phyloP scores from a whole-genome alignment of 2,888 invertebrate species.

The Dyspetes luteomarginatus region DNA sequence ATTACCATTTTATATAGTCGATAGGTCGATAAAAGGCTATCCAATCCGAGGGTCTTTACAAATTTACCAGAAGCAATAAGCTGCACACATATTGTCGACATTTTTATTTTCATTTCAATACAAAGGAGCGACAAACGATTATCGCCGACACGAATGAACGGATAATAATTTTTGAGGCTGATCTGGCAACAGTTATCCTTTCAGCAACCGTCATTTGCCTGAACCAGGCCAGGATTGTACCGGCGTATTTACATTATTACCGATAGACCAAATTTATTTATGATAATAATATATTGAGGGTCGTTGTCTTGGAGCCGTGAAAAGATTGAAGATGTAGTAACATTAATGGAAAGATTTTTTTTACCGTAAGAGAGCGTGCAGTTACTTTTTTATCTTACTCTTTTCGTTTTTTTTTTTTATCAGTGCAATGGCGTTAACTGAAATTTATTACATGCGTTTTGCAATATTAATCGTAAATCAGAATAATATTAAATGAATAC shows the following conservation, averaged over 20 bases:
- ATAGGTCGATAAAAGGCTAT: slow-evolving; percentile 77
- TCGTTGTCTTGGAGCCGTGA: slow-evolving; percentile 80
- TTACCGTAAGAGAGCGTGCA: slow-evolving; percentile 81
- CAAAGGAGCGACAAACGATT: slow-evolving; percentile 5
- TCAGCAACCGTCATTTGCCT: slow-evolving; percentile 76
- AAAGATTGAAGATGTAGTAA: slow-evolving; percentile 80
- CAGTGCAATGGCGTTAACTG: not conserved
- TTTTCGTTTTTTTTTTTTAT: slow-evolving; percentile 13
- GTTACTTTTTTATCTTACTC: slow-evolving; percentile 78
- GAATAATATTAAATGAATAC: not conserved
- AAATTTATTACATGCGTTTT: slow-evolving; percentile 11
- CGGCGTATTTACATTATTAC: slow-evolving; percentile 83
- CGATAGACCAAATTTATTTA: slow-evolving; percentile 84
- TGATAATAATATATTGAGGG: slow-evolving; percentile 83
- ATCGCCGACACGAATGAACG: slow-evolving; percentile 21
- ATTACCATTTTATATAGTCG: slow-evolving; percentile 54
- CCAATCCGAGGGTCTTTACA: slow-evolving; percentile 74
- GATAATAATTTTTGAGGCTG: slow-evolving; percentile 47
- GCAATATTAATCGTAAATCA: not conserved
- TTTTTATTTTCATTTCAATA: slow-evolving; percentile 34
- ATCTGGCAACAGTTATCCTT: slow-evolving; percentile 72
- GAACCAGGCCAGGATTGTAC: slow-evolving; percentile 82
- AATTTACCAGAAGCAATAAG: slow-evolving; percentile 74
- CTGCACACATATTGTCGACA: slow-evolving; percentile 27
- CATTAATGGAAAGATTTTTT: slow-evolving; percentile 79